These are phyloP conservation scores for Zaprionus obscuricornis DNA, from an alignment of 2,888 invertebrate species.

Conservation along the genomic window DNA sequence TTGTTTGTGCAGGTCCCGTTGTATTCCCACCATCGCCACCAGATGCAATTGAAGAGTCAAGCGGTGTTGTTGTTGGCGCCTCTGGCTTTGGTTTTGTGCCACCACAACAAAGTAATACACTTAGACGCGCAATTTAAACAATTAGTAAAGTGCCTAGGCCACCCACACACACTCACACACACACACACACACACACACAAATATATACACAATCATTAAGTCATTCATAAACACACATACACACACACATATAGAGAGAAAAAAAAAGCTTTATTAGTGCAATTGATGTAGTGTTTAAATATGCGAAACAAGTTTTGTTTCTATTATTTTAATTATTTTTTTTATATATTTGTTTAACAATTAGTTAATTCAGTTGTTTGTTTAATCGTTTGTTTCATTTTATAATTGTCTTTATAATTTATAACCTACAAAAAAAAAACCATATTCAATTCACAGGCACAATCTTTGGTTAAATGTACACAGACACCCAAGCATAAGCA, in stretches of 20 bases:
- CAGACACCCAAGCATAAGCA: conserved; percentile 19
- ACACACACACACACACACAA: conserved; percentile 10
- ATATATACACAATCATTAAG: conserved; percentile 3
- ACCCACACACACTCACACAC: conserved; percentile 22
- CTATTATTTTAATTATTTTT: conserved; percentile 21
- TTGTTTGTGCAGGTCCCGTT: conserved; percentile 87
- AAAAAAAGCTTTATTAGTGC: conserved; percentile 78
- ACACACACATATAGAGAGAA: conserved; percentile 31
- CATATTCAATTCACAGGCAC: conserved; percentile 68
- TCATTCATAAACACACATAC: conserved; percentile 13
- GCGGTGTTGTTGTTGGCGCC: conserved; percentile 92
- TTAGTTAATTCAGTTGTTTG: conserved; percentile 37
- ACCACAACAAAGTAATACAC: conserved; percentile 84
- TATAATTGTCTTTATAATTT: conserved; percentile 54
- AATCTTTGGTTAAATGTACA: conserved; percentile 68
- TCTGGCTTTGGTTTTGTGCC: conserved; percentile 94
- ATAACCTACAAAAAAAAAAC: conserved; percentile 38
- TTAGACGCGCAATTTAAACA: conserved; percentile 56
- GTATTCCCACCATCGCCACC: conserved; percentile 89
- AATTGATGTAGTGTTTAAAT: conserved; percentile 54
- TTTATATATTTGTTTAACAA: conserved; percentile 35
- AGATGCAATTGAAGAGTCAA: conserved; percentile 88
- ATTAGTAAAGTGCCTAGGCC: conserved; percentile 38
- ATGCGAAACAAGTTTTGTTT: conserved; percentile 15
- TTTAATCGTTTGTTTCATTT: conserved; percentile 58